These are phyloP conservation scores for Paedocypris sp. DNA, from an alignment of 2,113 vertebrate species.

Conservation along the genomic window DNA sequence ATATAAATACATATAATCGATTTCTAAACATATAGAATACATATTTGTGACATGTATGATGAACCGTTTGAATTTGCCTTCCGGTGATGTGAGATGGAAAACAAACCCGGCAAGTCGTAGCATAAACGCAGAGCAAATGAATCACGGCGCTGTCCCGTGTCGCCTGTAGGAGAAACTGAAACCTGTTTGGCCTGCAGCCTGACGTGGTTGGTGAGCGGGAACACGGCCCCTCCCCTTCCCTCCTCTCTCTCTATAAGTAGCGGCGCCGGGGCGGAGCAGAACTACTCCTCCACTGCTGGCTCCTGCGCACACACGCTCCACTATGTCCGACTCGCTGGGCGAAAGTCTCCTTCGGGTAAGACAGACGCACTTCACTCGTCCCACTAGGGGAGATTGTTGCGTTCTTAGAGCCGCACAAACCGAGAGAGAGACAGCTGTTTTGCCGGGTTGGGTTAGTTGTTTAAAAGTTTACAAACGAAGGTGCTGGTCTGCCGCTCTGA, in stretches of 20 bases:
- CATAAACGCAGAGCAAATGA: neutral
- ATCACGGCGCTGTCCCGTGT: neutral
- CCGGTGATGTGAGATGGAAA: neutral
- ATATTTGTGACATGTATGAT: too few species aligned
- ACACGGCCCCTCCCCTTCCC: constrained; percentile 27
- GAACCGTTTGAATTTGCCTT: too few species aligned
- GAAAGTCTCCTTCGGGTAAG: constrained; percentile 54
- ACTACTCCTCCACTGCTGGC: neutral
- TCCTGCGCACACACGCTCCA: constrained; percentile 41
- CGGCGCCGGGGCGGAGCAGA: neutral
- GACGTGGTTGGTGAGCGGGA: constrained; percentile 55
- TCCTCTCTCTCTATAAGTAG: neutral
- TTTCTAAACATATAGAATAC: too few species aligned
- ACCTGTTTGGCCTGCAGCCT: too few species aligned
- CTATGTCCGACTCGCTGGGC: constrained; percentile 60
- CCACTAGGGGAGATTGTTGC: too few species aligned
- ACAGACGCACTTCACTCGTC: neutral
- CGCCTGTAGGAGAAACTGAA: constrained; percentile 39
- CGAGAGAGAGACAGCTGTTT: too few species aligned
- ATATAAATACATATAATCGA: too few species aligned
- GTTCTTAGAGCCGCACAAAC: too few species aligned
- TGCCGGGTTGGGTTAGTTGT: too few species aligned
- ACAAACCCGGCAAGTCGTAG: neutral
- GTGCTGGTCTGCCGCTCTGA: too few species aligned
- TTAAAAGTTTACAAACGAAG: too few species aligned